Percentiles rank a stretch among this genome's conserved stretches.
phyloP scores from a whole-genome alignment of 1,140 invertebrate genomes.

The Zaprionus africanus region DNA sequence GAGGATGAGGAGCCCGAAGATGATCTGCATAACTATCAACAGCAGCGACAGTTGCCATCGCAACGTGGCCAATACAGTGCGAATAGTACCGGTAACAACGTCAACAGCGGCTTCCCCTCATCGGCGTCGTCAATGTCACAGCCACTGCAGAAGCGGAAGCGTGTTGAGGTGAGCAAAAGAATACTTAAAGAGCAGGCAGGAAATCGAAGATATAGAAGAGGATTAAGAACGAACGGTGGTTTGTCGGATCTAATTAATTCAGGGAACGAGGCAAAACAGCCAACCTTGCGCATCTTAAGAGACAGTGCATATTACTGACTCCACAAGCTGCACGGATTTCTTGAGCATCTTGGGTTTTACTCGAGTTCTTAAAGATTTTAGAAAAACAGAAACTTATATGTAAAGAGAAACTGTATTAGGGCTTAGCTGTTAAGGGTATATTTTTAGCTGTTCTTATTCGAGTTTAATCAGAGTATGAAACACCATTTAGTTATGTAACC shows the following conservation, averaged over 20 bases:
- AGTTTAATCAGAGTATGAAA: no score
- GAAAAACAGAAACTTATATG: no score
- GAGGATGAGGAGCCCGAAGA: constrained; percentile 20
- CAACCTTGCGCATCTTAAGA: no score
- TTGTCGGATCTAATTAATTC: no score
- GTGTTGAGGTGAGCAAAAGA: constrained; percentile 24
- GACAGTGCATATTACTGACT: no score
- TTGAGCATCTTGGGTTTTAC: no score
- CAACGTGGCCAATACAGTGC: background rate
- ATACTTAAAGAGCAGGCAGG: background rate
- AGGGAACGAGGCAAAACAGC: no score
- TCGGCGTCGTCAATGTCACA: constrained; percentile 1
- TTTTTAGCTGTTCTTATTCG: no score
- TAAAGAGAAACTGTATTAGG: no score
- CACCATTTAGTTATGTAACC: background rate
- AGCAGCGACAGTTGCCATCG: background rate
- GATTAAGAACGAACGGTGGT: background rate
- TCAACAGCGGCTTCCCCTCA: background rate
- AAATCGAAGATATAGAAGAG: background rate
- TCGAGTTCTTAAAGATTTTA: no score
- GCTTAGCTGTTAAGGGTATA: no score
- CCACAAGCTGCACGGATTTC: no score
- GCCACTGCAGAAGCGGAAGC: constrained; percentile 31
- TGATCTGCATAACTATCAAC: constrained; percentile 12
- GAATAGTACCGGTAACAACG: constrained; percentile 1